These are phyloP conservation scores for Antechinus flavipes DNA, from an alignment of 2,113 vertebrate species.

Conservation along the genomic window DNA sequence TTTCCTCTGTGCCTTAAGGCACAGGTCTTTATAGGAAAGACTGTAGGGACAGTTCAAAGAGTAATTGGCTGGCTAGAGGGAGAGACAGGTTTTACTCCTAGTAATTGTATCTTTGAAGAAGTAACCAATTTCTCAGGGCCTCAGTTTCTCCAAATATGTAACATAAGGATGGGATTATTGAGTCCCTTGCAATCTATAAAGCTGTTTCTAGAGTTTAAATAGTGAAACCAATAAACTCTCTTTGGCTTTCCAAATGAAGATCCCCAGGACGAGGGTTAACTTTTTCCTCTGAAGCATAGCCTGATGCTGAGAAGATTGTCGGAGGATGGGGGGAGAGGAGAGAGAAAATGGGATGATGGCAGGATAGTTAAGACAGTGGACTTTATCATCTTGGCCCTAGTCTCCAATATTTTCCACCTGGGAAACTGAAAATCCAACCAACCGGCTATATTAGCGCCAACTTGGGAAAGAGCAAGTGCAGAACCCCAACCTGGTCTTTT, in stretches of 20 bases:
- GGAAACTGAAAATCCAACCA: background rate
- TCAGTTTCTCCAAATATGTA: background rate
- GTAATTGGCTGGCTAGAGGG: too few relatives aligned
- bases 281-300: background rate
- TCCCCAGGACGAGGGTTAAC: background rate
- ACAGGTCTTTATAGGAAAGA: background rate
- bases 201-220: background rate
- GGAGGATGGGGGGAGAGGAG: background rate
- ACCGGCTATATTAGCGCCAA: background rate
- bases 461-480: background rate
- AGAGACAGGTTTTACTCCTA: background rate
- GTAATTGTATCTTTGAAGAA: background rate
- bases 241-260: background rate
- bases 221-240: background rate
- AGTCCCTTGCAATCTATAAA: background rate
- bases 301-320: background rate
- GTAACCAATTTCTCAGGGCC: background rate
- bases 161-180: background rate
- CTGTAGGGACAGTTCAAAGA: background rate
- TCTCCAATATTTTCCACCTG: background rate
- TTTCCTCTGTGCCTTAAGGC: background rate
- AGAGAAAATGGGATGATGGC: background rate
- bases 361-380: background rate
- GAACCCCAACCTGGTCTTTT: background rate
- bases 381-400: background rate